These are phyloP conservation scores for Eidolon dupreanum DNA, from an alignment of 2,797 vertebrate genomes.

Conservation along the genomic window DNA sequence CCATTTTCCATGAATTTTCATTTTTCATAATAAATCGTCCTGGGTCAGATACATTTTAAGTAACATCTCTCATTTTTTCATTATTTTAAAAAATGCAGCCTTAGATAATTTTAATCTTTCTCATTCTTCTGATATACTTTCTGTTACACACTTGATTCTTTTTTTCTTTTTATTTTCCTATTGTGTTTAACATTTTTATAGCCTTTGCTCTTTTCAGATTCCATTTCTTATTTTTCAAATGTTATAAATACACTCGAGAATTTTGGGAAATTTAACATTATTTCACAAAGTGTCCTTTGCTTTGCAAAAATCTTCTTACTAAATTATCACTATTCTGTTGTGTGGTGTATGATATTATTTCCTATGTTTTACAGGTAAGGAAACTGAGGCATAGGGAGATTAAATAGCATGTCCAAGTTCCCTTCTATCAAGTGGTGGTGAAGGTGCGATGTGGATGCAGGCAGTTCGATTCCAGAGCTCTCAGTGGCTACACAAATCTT, in stretches of 20 bases:
- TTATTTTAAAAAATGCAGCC: background rate
- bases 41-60: constrained; percentile 53
- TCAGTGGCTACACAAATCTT: background rate
- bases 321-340: background rate
- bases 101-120: constrained; percentile 19
- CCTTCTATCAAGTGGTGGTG: background rate
- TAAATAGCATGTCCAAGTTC: background rate
- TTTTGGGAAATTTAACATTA: background rate
- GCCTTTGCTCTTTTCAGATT: background rate
- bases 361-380: background rate
- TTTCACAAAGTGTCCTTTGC: background rate
- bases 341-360: background rate
- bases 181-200: background rate
- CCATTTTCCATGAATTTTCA: constrained; percentile 68
- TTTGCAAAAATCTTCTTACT: background rate
- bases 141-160: background rate
- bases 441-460: background rate
- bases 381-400: background rate
- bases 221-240: background rate
- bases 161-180: background rate
- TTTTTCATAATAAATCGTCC: constrained; percentile 63
- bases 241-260: background rate
- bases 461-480: background rate
- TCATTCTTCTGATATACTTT: background rate
- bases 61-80: constrained; percentile 47